Evolutionary conservation across 2,797 vertebrate genomes (phyloP).

Genomic region (Rhinatrema bivittatum): DNA sequence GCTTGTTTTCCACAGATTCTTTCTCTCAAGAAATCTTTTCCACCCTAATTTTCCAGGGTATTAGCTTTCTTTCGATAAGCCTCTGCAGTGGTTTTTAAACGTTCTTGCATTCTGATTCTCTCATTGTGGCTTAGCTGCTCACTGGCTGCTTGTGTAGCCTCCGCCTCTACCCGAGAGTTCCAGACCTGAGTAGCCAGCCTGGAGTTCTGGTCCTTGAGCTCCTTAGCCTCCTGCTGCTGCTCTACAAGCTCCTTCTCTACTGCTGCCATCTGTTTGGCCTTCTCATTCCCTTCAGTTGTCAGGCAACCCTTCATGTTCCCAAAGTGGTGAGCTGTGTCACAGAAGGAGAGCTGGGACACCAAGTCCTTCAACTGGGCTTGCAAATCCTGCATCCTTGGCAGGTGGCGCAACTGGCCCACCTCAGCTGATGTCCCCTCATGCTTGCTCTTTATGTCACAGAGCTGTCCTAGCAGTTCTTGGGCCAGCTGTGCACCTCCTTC

Average conservation of each 20-base stretch:
- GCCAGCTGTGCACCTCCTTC: constrained; percentile 42
- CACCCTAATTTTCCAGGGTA: too few relatives aligned
- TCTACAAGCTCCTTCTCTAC: constrained; percentile 65
- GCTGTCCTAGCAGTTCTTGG: constrained; percentile 79
- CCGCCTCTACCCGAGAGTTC: constrained; percentile 5
- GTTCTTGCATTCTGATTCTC: too few relatives aligned
- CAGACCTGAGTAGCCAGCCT: background rate
- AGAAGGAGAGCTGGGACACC: constrained; percentile 40
- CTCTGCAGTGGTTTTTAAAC: too few relatives aligned
- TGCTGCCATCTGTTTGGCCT: constrained; percentile 68
- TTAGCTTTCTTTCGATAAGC: too few relatives aligned
- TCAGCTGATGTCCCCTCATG: constrained; percentile 89
- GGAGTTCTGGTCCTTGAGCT: background rate
- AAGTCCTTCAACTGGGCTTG: constrained; percentile 66
- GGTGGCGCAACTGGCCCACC: constrained; percentile 83
- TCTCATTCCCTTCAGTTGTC: constrained; percentile 73
- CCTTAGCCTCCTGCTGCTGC: background rate
- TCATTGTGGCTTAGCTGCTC: constrained; percentile 76
- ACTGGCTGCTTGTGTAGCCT: too few relatives aligned
- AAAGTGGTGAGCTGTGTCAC: constrained; percentile 70
- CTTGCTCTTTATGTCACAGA: constrained; percentile 79
- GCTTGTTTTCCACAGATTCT: too few relatives aligned
- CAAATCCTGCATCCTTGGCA: constrained; percentile 62
- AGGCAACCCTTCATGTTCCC: constrained; percentile 84
- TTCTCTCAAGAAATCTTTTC: too few relatives aligned